A percentile compares a stretch with the other conserved stretches of the same genome.
Evolutionary conservation across 1,140 invertebrate genomes (phyloP).

Genomic region (Heliconius hewitsoni): DNA sequence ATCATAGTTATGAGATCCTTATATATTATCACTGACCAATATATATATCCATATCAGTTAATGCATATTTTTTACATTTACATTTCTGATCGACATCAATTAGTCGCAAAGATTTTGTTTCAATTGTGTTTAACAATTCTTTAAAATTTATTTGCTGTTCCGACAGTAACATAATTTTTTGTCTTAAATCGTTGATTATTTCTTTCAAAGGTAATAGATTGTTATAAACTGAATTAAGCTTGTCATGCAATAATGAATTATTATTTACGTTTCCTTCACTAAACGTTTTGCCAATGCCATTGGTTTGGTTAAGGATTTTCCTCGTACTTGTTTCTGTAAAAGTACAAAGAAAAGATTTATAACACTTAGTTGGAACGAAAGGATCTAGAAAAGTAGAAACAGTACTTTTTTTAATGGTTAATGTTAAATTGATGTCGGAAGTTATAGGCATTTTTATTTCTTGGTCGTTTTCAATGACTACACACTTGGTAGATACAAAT

Average conservation of each 20-base stretch:
- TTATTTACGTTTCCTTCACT: conserved; percentile 1
- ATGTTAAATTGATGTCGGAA: conserved; percentile 44
- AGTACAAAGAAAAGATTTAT: not conserved
- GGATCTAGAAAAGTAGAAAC: not conserved
- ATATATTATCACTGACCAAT: not conserved
- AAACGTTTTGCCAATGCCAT: not conserved
- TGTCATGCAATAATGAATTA: conserved; percentile 31
- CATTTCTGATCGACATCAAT: conserved; percentile 43
- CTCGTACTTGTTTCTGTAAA: not conserved
- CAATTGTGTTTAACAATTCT: conserved; percentile 40
- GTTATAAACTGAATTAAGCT: conserved; percentile 48
- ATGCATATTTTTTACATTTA: conserved; percentile 37
- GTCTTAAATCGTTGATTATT: conserved; percentile 51
- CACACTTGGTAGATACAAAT: conserved; percentile 45
- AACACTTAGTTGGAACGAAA: not conserved
- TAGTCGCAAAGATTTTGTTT: conserved; percentile 39
- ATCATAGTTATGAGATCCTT: not conserved
- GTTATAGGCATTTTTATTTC: conserved; percentile 57
- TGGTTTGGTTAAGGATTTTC: not conserved
- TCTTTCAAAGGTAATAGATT: conserved; percentile 59
- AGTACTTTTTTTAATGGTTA: conserved; percentile 43
- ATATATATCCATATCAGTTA: not conserved
- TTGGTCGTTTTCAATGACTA: conserved; percentile 43
- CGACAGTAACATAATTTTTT: conserved; percentile 52
- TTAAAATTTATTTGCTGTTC: conserved; percentile 46